Percentiles rank a stretch among this genome's conserved stretches.
These are phyloP conservation scores for Ephestia elutella DNA, from an alignment of 1,140 invertebrate genomes.

Conservation along the genomic window DNA sequence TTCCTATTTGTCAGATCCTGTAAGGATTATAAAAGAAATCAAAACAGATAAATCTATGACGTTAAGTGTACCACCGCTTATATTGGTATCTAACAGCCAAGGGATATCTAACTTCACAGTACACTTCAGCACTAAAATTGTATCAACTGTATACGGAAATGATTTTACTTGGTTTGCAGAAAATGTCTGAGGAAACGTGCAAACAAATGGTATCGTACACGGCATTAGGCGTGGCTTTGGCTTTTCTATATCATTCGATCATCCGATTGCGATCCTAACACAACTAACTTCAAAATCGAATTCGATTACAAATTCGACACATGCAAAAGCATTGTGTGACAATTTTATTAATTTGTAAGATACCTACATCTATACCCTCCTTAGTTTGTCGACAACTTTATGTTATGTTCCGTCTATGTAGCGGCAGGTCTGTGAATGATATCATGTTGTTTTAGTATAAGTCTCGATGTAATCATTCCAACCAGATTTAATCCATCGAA, in stretches of 20 bases:
- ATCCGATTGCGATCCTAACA: constrained; percentile 67
- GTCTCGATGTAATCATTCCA: constrained; percentile 60
- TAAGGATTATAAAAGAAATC: not conserved
- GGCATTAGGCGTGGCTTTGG: constrained; percentile 73
- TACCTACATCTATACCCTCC: constrained; percentile 32
- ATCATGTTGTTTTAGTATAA: constrained; percentile 44
- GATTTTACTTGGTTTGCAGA: constrained; percentile 81
- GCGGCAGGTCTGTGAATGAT: constrained; percentile 54
- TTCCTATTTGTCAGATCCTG: not conserved
- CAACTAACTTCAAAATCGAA: constrained; percentile 63
- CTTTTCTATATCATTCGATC: constrained; percentile 69
- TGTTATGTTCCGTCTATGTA: constrained; percentile 66
- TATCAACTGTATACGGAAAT: constrained; percentile 46
- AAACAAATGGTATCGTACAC: constrained; percentile 87
- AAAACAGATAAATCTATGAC: not conserved
- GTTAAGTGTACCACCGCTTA: not conserved
- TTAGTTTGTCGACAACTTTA: constrained; percentile 50
- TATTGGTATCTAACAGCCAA: constrained; percentile 31
- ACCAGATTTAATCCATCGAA: constrained; percentile 30
- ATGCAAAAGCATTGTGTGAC: constrained; percentile 30
- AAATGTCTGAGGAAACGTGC: constrained; percentile 86
- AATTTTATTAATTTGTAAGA: constrained; percentile 40
- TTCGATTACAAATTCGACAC: constrained; percentile 47
- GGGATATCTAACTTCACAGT: constrained; percentile 26
- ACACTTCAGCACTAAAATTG: constrained; percentile 29